Conservation (phyloP, 64 coral and sea anemone species). For the Montipora efflorescens region DNA sequence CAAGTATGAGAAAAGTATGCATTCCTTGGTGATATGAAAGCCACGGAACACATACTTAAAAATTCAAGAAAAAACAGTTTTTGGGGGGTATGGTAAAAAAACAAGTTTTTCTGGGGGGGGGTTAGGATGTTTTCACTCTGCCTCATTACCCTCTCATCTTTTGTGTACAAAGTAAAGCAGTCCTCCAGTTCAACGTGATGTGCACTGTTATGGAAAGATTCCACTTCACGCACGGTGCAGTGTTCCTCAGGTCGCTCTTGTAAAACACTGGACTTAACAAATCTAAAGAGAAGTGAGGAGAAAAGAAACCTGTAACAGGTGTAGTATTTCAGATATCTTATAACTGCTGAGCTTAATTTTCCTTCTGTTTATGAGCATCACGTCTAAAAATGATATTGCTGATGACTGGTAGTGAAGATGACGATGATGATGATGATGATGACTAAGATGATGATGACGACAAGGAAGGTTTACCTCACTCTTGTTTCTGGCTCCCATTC, state of each 20-base stretch:
- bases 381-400: not conserved
- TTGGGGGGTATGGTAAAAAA: not conserved
- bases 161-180: conserved; percentile 86
- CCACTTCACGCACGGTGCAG: conserved; percentile 79
- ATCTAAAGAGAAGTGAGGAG: conserved; percentile 40
- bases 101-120: not conserved
- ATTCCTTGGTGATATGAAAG: too few species aligned
- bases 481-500: conserved; percentile 89
- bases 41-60: too few species aligned
- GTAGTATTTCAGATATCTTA: not conserved
- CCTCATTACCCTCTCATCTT: conserved; percentile 77
- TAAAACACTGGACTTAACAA: conserved; percentile 59
- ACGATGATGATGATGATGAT: not conserved
- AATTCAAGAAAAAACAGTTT: too few species aligned
- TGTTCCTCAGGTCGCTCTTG: conserved; percentile 79
- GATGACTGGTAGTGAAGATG: not conserved
- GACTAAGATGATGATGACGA: not conserved
- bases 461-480: conserved; percentile 50
- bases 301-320: not conserved
- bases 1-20: too few species aligned
- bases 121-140: not conserved
- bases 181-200: conserved; percentile 78
- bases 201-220: conserved; percentile 66
- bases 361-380: too few species aligned
- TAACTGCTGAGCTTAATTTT: not conserved